Evolutionary conservation across 2,888 invertebrate species (phyloP), one percentile per base, ranked within the genome.

Genomic region (Augochlorella aurata): DNA sequence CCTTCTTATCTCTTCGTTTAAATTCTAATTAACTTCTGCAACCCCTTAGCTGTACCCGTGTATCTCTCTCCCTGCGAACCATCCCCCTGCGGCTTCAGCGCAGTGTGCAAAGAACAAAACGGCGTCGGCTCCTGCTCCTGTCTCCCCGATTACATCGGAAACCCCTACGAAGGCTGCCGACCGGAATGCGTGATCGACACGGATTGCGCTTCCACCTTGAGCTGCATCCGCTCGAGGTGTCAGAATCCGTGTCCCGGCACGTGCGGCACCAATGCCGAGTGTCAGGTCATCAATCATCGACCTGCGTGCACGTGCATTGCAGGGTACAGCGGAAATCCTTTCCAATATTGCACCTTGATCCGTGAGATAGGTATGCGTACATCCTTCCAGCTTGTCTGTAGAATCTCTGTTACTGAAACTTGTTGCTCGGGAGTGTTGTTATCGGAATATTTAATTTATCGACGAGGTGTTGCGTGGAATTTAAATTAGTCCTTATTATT

Each of bases 131-230:
- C 95, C 58, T 96, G 96, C 87, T 94, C 94, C 18, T 96, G 96
- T 86, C 88, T 95, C 65, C 94, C 94, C 7, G 95, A 95, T 75
- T 96, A 95, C 90, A 94, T 95, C 72, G 96, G 96, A 79, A 95
- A 95, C 89, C 96, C 96, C 38, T 95, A 95, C 82, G 95, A 96
- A 90, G 94, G 94, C 88, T 97, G 97, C 92, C 95, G 97, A 89
- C 97, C 97, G 1, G 97, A 97, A 94, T 97, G 97, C 92, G 95
- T 96, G n/a, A 95, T 96, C 8, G 96, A 97, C 91, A 96, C 97
- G 10, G 97, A 97, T 94, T 97, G 97, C 93, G 94, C 96, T n/a
- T 94, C 95, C 72, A 95, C 96, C 86, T 95, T 95, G 92, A 96
- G 96, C 85, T 97, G 97, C 90, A 94, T 96, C 5, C 95, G 95